Base-by-base conservation (phyloP, 2,888 invertebrate species). In the Gari tellinella region DNA sequence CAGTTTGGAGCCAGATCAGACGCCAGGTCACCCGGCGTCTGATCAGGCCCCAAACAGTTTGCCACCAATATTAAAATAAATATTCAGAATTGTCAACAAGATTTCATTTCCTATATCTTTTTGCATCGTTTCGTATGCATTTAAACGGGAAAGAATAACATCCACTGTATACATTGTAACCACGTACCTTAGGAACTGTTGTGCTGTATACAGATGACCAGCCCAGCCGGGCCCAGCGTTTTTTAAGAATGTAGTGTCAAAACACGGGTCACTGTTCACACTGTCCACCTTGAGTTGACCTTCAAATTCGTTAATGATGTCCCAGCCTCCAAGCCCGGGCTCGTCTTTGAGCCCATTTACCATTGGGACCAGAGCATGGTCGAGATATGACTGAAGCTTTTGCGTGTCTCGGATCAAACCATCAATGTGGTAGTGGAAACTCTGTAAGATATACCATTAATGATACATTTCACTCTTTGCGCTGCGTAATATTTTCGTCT, bases 301-400 rank as follows among this genome's bases (percentile, higher is more conserved):
- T 61, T 82, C 85, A 12, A 75, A 72, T 40, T 85, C 82, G 53
- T 85, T 83, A 23, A 80, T 80, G 41, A 85, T 83, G 51, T 85
- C 85, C 81, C 82, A 85, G 0, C 79, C 85, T 14, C 80, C 85
- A 5, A 85, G 65, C n/a, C 73, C 77, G 2, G 72, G 74, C 37
- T 83, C 75, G 23, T 72, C 62, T 41, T 81, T 82, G 5, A 85
- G 52, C 0, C 74, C 85, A 8, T 41, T 58, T 2, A 81, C 82
- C 66, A 79, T 70, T 1, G 85, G 85, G 8, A 78, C 55, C 17
- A 85, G 72, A 14, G 75, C 85, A 21, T 83, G 60, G 53, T 82
- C 78, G 25, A 85, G 73, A 63, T 85, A 85, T 2, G 68, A 63
- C 51, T 81, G 76, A 10, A 85, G 75, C 45, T 83, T 83, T 19